These are phyloP conservation scores for Crotalus tigris DNA, from an alignment of 2,113 vertebrate species.

Conservation along the genomic window DNA sequence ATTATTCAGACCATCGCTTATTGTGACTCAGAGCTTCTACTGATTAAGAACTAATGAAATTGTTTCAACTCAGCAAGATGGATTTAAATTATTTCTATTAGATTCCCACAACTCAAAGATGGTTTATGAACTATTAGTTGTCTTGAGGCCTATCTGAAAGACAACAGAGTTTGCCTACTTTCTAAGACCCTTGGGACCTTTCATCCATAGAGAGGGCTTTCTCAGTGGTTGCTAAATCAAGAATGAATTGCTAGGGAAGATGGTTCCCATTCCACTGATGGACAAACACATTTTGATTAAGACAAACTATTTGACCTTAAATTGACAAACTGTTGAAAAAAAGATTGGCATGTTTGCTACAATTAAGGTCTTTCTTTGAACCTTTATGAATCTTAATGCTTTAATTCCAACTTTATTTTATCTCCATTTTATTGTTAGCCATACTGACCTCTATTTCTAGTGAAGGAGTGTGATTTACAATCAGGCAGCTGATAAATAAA, in stretches of 20 bases:
- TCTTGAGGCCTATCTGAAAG: background rate
- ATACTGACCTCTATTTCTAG: background rate
- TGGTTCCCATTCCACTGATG: background rate
- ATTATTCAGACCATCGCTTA: background rate
- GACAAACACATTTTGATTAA: background rate
- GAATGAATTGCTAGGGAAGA: background rate
- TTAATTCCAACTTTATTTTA: background rate
- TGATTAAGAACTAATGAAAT: background rate
- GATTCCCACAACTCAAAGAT: background rate
- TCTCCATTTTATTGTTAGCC: background rate
- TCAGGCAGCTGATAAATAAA: background rate
- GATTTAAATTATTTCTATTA: background rate
- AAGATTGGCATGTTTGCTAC: background rate
- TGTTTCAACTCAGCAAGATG: background rate
- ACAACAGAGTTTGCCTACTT: background rate
- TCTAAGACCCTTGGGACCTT: background rate
- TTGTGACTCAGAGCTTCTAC: background rate
- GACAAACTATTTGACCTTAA: background rate
- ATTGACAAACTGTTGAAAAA: background rate
- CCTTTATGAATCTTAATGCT: background rate
- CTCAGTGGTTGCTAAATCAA: background rate
- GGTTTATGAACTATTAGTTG: background rate
- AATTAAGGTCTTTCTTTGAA: background rate
- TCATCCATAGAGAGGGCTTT: background rate
- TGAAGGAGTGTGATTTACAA: background rate